Percentiles rank a stretch among this genome's conserved stretches.
These are phyloP conservation scores for Eucidaris tribuloides DNA, from an alignment of 35 echinoderm and acorn worm species.

Conservation along the genomic window DNA sequence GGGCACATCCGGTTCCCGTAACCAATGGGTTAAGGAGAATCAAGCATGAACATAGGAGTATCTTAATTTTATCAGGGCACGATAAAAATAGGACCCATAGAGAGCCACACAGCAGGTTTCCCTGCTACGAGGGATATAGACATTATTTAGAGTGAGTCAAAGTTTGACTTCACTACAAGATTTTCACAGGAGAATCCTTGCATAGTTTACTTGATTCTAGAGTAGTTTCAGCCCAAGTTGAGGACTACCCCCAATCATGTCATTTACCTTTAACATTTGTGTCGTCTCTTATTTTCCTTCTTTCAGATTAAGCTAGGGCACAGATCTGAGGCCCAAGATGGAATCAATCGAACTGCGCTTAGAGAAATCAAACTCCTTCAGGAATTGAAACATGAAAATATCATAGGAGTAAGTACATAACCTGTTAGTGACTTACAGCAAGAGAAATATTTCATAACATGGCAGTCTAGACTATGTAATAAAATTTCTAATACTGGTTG, in stretches of 20 bases:
- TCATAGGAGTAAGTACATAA: constrained; percentile 92
- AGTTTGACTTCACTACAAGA: background rate
- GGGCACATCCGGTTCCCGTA: too few relatives aligned
- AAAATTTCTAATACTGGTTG: too few relatives aligned
- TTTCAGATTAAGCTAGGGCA: constrained; percentile 94
- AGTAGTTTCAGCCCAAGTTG: background rate
- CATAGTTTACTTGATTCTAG: background rate
- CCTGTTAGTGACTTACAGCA: too few relatives aligned
- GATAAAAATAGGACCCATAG: too few relatives aligned
- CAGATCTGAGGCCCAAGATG: constrained; percentile 94
- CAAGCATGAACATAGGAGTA: too few relatives aligned
- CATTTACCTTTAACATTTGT: background rate
- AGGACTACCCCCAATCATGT: too few relatives aligned
- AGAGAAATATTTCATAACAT: too few relatives aligned
- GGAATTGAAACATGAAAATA: constrained; percentile 93
- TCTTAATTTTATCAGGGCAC: too few relatives aligned
- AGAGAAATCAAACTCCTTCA: constrained; percentile 98
- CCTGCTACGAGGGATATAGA: background rate
- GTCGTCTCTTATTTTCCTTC: too few relatives aligned
- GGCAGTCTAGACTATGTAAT: too few relatives aligned
- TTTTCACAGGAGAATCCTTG: background rate
- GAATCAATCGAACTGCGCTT: constrained; percentile 83
- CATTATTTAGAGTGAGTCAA: background rate
- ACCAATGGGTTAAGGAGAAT: too few relatives aligned
- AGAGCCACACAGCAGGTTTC: too few relatives aligned